These are phyloP conservation scores for Gopherus flavomarginatus DNA, from an alignment of 2,113 vertebrate species.

Conservation along the genomic window DNA sequence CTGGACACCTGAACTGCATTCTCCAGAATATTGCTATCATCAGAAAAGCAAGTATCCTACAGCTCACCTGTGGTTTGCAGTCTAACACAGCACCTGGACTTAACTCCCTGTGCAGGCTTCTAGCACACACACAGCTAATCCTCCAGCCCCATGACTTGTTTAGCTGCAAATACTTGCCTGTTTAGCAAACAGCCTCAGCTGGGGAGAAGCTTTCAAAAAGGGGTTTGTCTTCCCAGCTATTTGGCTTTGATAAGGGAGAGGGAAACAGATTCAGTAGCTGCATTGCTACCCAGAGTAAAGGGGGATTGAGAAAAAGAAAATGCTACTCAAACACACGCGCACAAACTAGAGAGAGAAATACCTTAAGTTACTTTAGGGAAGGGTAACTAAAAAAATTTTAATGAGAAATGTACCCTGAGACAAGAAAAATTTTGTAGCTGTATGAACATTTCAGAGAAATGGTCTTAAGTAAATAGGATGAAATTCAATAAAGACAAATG, in stretches of 20 bases:
- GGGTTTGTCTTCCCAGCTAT: not conserved
- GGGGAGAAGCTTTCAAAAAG: conserved; percentile 6
- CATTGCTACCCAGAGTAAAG: not conserved
- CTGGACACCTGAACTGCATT: conserved; percentile 25
- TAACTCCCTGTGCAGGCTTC: not conserved
- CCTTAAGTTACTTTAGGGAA: not conserved
- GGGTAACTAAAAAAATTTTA: not conserved
- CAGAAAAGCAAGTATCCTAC: not conserved
- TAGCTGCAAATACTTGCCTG: not conserved
- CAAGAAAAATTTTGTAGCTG: not conserved
- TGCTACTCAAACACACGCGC: not conserved
- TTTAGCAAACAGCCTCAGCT: conserved; percentile 27
- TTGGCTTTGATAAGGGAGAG: not conserved
- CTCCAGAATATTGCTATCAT: conserved; percentile 21
- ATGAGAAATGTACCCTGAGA: not conserved
- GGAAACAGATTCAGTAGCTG: not conserved
- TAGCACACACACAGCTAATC: conserved; percentile 17
- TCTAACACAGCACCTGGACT: not conserved
- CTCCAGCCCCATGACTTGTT: not conserved
- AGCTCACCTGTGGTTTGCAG: conserved; percentile 27
- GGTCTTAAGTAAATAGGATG: not conserved
- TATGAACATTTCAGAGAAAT: not conserved
- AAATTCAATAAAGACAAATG: no score
- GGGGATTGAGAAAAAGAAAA: not conserved
- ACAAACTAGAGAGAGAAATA: not conserved